A percentile compares a stretch with the other conserved stretches of the same genome.
Conservation (phyloP, 2,113 vertebrate genomes). For the Xyliphius kryptos region DNA sequence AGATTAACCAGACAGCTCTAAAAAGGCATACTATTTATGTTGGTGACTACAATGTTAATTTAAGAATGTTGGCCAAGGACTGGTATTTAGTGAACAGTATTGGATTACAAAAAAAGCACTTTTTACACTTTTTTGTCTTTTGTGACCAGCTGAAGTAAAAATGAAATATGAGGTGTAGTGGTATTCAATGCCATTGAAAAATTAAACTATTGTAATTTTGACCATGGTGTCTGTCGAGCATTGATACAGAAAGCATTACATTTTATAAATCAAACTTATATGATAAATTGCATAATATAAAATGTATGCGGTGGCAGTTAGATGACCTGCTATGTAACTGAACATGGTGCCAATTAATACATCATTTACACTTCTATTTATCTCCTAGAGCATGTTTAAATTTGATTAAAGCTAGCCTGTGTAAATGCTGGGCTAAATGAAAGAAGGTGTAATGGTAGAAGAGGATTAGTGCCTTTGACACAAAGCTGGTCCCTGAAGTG, state of each 20-base stretch:
- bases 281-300: slow-evolving; percentile 40
- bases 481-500: slow-evolving; percentile 67
- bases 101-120: slow-evolving; percentile 33
- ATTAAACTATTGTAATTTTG: slow-evolving; percentile 43
- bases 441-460: slow-evolving; percentile 60
- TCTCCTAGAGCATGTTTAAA: slow-evolving; percentile 39
- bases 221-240: slow-evolving; percentile 51
- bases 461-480: slow-evolving; percentile 65
- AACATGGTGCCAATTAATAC: slow-evolving; percentile 41
- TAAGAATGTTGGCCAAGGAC: not conserved
- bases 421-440: slow-evolving; percentile 56
- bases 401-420: slow-evolving; percentile 49
- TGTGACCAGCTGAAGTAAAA: slow-evolving; percentile 39
- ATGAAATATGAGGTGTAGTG: slow-evolving; percentile 42
- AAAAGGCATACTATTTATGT: slow-evolving; percentile 30
- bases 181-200: slow-evolving; percentile 49
- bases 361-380: slow-evolving; percentile 39
- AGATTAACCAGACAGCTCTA: slow-evolving; percentile 40
- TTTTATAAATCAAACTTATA: slow-evolving; percentile 42
- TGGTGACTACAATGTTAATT: slow-evolving; percentile 26
- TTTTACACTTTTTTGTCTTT: slow-evolving; percentile 30
- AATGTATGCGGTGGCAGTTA: slow-evolving; percentile 11
- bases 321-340: not conserved
- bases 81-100: slow-evolving; percentile 22
- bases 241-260: slow-evolving; percentile 42